A percentile compares a stretch with the other conserved stretches of the same genome.
phyloP scores from a whole-genome alignment of 2,888 invertebrate genomes.

The Troides aeacus region DNA sequence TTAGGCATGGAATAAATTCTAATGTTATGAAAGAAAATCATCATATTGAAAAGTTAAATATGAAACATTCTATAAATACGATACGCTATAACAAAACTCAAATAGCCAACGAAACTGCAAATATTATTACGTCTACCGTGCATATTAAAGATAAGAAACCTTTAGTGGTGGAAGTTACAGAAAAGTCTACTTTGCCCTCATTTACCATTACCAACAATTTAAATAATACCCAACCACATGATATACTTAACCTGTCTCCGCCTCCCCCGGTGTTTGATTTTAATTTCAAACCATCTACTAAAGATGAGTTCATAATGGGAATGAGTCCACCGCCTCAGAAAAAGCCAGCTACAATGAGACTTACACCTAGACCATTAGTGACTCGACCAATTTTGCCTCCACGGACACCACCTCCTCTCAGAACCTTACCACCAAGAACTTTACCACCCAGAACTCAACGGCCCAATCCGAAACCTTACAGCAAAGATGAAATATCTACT shows the following conservation, averaged over 20 bases:
- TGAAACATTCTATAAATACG: background rate
- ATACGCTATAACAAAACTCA: slow-evolving; percentile 47
- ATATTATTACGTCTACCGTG: slow-evolving; percentile 74
- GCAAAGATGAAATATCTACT: slow-evolving; percentile 67
- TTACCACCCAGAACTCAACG: slow-evolving; percentile 56
- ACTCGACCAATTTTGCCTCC: slow-evolving; percentile 55
- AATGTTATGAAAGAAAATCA: slow-evolving; percentile 26
- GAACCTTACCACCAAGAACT: slow-evolving; percentile 61
- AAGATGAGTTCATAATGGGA: slow-evolving; percentile 77
- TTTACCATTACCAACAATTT: slow-evolving; percentile 54
- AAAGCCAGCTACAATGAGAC: slow-evolving; percentile 51
- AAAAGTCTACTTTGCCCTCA: slow-evolving; percentile 56
- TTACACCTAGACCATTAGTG: slow-evolving; percentile 50
- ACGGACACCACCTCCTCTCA: slow-evolving; percentile 60
- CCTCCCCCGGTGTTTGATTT: slow-evolving; percentile 72
- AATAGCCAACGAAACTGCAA: slow-evolving; percentile 50
- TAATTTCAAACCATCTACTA: slow-evolving; percentile 66
- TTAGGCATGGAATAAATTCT: slow-evolving; percentile 40
- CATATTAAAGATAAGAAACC: slow-evolving; percentile 72
- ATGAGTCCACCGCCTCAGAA: slow-evolving; percentile 77
- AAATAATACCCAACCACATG: slow-evolving; percentile 60
- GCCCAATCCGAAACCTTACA: slow-evolving; percentile 58
- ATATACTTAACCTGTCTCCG: slow-evolving; percentile 74
- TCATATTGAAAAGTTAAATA: slow-evolving; percentile 45
- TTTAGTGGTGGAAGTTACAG: slow-evolving; percentile 57